Conservation (phyloP, 2,888 invertebrate genomes). For the Agrochola macilenta region DNA sequence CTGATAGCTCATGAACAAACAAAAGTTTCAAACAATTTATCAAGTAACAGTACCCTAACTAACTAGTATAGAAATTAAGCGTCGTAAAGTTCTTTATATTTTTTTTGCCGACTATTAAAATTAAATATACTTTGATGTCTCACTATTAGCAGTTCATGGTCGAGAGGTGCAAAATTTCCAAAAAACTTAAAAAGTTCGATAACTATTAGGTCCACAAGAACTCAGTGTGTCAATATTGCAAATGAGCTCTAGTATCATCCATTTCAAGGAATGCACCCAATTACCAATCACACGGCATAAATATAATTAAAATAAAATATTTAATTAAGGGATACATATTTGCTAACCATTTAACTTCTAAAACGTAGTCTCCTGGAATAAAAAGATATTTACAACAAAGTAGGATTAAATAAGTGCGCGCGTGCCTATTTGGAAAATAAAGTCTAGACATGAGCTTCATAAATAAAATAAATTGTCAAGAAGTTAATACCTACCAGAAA, state of each 20-base stretch:
- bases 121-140: background rate
- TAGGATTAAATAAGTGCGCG: background rate
- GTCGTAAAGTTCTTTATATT: too few species aligned
- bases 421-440: background rate
- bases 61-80: too few species aligned
- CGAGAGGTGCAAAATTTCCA: background rate
- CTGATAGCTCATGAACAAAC: too few species aligned
- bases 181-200: background rate
- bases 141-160: background rate
- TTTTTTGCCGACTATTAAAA: too few species aligned
- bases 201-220: too few species aligned
- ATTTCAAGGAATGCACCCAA: background rate
- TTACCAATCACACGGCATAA: background rate
- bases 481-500: background rate
- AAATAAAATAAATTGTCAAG: background rate
- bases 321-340: background rate
- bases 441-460: background rate
- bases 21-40: background rate
- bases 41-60: background rate
- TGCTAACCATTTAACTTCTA: constrained; percentile 7
- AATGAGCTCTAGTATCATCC: background rate
- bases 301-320: background rate
- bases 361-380: background rate
- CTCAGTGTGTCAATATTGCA: background rate
- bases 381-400: background rate